Base-by-base conservation (phyloP, 2,888 invertebrate species). In the Lepeophtheirus nordmannii region DNA sequence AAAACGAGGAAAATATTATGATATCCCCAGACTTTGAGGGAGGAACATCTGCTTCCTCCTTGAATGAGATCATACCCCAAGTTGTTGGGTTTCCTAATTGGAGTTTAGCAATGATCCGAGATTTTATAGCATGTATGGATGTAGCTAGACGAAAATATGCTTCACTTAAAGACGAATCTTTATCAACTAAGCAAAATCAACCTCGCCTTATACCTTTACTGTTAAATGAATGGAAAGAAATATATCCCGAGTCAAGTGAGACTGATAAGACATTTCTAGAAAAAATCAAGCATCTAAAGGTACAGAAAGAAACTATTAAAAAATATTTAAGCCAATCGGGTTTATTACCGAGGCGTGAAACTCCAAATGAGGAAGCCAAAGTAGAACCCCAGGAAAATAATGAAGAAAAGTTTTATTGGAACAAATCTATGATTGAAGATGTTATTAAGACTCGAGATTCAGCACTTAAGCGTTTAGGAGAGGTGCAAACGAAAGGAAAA, bases 251-350 rank as follows among this genome's bases (percentile, higher is more conserved):
- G 23, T 30, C 63, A 11, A 17, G 22, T n/a, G 63, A 63, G 17
- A 53, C n/a, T 8, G 63, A 46, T 23, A 56, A 46, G 12, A 56
- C 63, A 2, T 56, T 63, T 22, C 56, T 63, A 20, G 56, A 22
- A 20, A 63, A 63, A 53, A 63, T 63, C 46, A 63, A 63, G 37
- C 63, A 63, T 37, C 30, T 63, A 53, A 63, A 63, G 23, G n/a
- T 38, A 10, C 63, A 63, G 30, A 63, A 63, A 63, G 63, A 63
- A 20, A 22, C 37, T 12, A 63, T 63, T 20, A 63, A 63, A n/a
- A 63, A 46, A 41, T 20, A 62, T 23, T 62, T 62, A 41, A 23
- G 40, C 17, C 39, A 22, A 9, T 62, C 39, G 2, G 62, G 62
- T 17, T 30, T 62, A 30, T n/a, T 20, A 23, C 46, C 17, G 20